phyloP scores from a whole-genome alignment of 1,140 invertebrate species.

The Lerema accius region DNA sequence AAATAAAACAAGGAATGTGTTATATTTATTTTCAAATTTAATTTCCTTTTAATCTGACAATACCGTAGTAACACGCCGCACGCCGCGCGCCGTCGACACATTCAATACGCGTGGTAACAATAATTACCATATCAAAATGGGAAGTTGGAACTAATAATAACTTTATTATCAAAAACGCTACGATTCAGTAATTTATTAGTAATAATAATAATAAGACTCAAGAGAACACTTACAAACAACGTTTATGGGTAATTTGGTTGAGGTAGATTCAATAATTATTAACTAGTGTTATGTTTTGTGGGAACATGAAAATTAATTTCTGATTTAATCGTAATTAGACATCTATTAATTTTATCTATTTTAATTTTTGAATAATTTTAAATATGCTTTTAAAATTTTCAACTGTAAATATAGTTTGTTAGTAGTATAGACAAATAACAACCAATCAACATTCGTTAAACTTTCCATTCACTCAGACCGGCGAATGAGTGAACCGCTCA shows the following conservation, averaged over 20 bases:
- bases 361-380: conserved; percentile 22
- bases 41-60: conserved; percentile 65
- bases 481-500: conserved; percentile 9
- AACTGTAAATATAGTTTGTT: conserved; percentile 20
- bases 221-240: conserved; percentile 78
- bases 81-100: conserved; percentile 49
- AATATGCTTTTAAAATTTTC: conserved; percentile 13
- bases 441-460: conserved; percentile 22
- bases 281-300: conserved; percentile 60
- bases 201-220: conserved; percentile 73
- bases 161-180: conserved; percentile 78
- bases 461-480: conserved; percentile 11
- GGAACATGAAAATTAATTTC: conserved; percentile 43
- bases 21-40: conserved; percentile 67
- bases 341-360: conserved; percentile 15
- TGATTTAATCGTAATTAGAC: conserved; percentile 1
- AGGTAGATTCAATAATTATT: conserved; percentile 75
- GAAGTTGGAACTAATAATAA: conserved; percentile 71
- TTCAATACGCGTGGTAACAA: conserved; percentile 77
- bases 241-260: conserved; percentile 79
- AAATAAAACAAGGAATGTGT: conserved; percentile 46
- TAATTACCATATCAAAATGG: conserved; percentile 80
- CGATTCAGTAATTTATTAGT: conserved; percentile 71
- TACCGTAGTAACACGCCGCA: conserved; percentile 59
- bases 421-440: conserved; percentile 20